phyloP scores from a whole-genome alignment of 1,140 invertebrate genomes.

The Drosophila kikkawai region DNA sequence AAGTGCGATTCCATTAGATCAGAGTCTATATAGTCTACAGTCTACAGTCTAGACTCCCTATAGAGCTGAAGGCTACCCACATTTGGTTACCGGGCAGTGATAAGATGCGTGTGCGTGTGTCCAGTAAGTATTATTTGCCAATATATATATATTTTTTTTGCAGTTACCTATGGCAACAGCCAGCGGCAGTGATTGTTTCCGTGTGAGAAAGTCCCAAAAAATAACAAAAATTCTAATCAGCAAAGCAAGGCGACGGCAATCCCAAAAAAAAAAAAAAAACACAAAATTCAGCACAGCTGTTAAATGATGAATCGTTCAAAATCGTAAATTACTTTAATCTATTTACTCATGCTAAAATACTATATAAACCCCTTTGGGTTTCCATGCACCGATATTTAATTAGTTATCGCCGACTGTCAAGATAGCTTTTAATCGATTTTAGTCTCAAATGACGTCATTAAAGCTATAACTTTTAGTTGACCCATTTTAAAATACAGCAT shows the following conservation, averaged over 20 bases:
- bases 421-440: slow-evolving; percentile 4
- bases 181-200: slow-evolving; percentile 16
- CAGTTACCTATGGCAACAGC: slow-evolving; percentile 55
- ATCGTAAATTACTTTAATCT: slow-evolving; percentile 19
- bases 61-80: slow-evolving; percentile 3
- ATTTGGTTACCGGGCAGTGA: slow-evolving; percentile 59
- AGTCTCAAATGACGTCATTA: slow-evolving; percentile 23
- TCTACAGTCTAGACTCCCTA: slow-evolving; percentile 24
- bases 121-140: slow-evolving; percentile 9
- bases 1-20: neutral
- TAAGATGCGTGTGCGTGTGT: slow-evolving; percentile 48
- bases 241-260: slow-evolving; percentile 8
- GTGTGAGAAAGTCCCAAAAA: slow-evolving; percentile 17
- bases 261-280: slow-evolving; percentile 25
- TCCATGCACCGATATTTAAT: slow-evolving; percentile 31
- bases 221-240: slow-evolving; percentile 22
- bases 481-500: neutral
- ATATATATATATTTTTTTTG: neutral
- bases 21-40: neutral
- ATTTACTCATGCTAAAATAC: slow-evolving; percentile 1
- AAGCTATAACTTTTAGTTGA: no score
- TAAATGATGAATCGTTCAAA: slow-evolving; percentile 5
- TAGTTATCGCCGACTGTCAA: slow-evolving; percentile 35
- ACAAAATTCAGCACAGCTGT: neutral
- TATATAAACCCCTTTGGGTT: slow-evolving; percentile 4